Conservation (phyloP, 2,113 vertebrate species). For the Oreocharis arfaki region DNA sequence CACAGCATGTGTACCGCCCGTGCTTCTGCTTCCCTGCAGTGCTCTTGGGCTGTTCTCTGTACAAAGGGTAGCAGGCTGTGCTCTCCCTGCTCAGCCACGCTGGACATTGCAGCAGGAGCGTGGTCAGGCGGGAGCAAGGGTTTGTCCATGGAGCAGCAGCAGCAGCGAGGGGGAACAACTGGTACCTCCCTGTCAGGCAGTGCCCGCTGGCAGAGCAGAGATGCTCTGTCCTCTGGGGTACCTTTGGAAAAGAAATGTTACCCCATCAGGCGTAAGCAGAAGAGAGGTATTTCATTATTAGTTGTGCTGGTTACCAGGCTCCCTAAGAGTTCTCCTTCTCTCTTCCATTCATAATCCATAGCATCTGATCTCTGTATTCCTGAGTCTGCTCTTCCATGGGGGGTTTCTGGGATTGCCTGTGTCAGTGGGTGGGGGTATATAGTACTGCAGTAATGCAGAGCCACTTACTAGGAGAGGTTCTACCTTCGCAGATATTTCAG, state of each 20-base stretch:
- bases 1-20: accelerated
- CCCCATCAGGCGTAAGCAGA: neutral
- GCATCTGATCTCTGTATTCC: neutral
- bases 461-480: neutral
- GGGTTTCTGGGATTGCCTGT: neutral
- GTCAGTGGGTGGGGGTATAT: neutral
- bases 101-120: neutral
- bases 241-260: neutral
- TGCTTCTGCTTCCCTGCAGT: neutral
- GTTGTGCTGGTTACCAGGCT: neutral
- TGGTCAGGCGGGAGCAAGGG: neutral
- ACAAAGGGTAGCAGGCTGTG: neutral
- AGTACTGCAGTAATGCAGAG: neutral
- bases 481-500: neutral
- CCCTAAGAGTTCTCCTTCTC: neutral
- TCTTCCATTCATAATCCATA: neutral
- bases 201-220: neutral
- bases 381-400: neutral
- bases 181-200: neutral
- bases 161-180: neutral
- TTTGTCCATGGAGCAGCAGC: neutral
- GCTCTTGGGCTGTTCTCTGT: neutral
- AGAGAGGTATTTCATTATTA: neutral
- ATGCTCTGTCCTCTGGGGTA: neutral
- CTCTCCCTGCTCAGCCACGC: neutral